Conservation (phyloP, 2,797 vertebrate species). For the Sibirionetta formosa region DNA sequence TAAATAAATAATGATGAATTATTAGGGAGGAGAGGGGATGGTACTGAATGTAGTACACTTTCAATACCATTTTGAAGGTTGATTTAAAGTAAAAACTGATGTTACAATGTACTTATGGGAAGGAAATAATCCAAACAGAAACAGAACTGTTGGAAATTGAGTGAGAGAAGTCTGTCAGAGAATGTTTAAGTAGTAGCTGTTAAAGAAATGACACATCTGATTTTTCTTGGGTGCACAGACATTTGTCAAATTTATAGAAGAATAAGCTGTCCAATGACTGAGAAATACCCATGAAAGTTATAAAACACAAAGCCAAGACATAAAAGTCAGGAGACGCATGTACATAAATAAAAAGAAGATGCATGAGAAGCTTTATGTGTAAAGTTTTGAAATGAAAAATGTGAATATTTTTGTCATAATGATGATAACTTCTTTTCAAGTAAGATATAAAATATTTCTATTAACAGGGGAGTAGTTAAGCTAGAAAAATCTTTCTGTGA, state of each 20-base stretch:
- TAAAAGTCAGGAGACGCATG: accelerated
- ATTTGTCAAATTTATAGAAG: not conserved
- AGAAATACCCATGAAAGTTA: not conserved
- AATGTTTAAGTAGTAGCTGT: not conserved
- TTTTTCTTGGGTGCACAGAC: not conserved
- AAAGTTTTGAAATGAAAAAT: not conserved
- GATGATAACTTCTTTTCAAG: not conserved
- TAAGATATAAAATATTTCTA: not conserved
- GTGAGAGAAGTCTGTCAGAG: not conserved
- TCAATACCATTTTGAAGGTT: too few relatives aligned
- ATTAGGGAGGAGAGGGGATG: accelerated
- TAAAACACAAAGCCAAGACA: not conserved
- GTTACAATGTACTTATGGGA: not conserved
- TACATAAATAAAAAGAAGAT: not conserved
- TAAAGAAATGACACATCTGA: not conserved
- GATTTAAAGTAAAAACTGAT: not conserved
- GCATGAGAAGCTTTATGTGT: not conserved
- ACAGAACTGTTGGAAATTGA: not conserved
- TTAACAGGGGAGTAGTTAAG: not conserved
- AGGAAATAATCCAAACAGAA: not conserved
- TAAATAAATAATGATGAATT: not conserved
- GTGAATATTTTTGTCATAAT: not conserved
- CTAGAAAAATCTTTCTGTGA: not conserved
- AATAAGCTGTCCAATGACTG: not conserved
- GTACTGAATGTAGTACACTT: not conserved